Evolutionary conservation across 1,140 invertebrate species (phyloP), one percentile per base, ranked within the genome.

Genomic region (Macrocentrus cingulum): DNA sequence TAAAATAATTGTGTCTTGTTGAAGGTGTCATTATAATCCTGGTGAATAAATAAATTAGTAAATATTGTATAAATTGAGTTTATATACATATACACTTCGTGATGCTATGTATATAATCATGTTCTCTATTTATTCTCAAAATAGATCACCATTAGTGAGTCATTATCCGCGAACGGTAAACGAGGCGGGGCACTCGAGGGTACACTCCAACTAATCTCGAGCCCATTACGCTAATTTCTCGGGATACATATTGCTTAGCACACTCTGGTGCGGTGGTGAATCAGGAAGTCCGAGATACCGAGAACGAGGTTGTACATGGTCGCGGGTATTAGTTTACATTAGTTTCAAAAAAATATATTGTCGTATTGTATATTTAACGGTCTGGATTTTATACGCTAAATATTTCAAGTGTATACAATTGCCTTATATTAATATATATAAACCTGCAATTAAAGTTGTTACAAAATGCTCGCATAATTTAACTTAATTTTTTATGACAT

Each of bases 91-190:
- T 29, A 29, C 9, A 29, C 25, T 5, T 29, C 25, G 25, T 29
- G 4, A 29, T 29, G 9, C 9, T 29, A 29, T 29, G 25, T 29
- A 29, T 29, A 29, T 4, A 5, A 9, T 29, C 4, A 4, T 29
- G 25, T 42, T 8, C n/a, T 46, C n/a, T 23, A n/a, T 46, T 56
- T 56, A 32, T 49, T 20, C 42, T 60, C 36, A 20, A 54, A 60
- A 60, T 60, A 60, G 58, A 60, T 60, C 58, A 60, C 58, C 51
- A 60, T 60, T 60, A 60, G 51, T 50, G 58, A 42, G 44, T 56
- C 54, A 56, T 56, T 56, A 56, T 60, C 58, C 51, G 58, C 58
- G 45, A 60, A 60, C 44, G 29, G 45, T 51, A 60, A 60, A 60
- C 55, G 58, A 60, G 58, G 51, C 58, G 36, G 52, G 58, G 55